Conservation (phyloP, 2,113 vertebrate species). For the Acrocephalus kingi region DNA sequence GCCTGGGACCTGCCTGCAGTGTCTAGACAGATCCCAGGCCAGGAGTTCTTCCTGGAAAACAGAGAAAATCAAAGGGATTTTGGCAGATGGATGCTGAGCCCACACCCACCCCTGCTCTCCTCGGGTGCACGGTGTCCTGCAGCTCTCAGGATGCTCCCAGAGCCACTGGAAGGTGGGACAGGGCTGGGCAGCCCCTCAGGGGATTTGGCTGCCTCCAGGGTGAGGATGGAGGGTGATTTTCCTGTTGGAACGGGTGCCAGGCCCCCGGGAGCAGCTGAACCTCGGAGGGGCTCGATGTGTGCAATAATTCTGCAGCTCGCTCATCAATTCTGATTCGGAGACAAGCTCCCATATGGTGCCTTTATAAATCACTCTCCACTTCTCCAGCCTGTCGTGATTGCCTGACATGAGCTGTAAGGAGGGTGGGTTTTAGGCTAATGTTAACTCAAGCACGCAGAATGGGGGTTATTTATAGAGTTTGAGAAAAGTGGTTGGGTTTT, state of each 20-base stretch:
- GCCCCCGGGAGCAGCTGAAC: background rate
- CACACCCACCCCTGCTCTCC: background rate
- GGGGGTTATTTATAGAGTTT: slow-evolving; percentile 40
- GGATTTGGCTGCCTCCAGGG: accelerated
- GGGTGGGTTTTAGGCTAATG: slow-evolving; percentile 27
- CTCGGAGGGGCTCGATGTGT: background rate
- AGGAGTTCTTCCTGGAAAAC: background rate
- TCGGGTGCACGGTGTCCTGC: accelerated
- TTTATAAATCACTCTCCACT: slow-evolving; percentile 50
- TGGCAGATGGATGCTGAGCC: background rate
- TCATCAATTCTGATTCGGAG: slow-evolving; percentile 49
- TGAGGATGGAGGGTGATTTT: background rate
- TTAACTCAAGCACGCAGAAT: slow-evolving; percentile 37
- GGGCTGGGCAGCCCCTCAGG: background rate
- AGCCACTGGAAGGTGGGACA: accelerated
- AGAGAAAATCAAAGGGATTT: background rate
- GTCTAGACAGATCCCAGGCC: slow-evolving; percentile 14
- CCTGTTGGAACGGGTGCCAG: accelerated
- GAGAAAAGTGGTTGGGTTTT: background rate
- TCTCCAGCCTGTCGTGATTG: slow-evolving; percentile 49
- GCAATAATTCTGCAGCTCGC: slow-evolving; percentile 22
- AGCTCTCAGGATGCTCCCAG: accelerated
- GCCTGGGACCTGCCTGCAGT: background rate
- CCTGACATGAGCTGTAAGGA: slow-evolving; percentile 43
- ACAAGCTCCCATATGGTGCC: slow-evolving; percentile 62